Evolutionary conservation across 2,888 invertebrate species (phyloP), one percentile per base, ranked within the genome.

Genomic region (Iselma pallidipennis): DNA sequence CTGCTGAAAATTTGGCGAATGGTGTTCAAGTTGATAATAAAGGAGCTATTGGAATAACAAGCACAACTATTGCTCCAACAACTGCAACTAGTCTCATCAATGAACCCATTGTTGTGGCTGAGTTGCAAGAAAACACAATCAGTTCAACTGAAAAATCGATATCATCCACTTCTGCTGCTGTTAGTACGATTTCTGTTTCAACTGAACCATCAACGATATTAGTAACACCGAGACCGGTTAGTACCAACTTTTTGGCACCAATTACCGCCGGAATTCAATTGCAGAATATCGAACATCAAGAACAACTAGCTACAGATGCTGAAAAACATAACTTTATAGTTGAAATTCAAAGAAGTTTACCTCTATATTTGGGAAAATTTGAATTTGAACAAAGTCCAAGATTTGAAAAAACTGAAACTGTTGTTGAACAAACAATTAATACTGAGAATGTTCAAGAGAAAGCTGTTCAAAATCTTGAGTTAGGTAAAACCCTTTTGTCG

Each of bases 291-390:
- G 75, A 76, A 58, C 59, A 65, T 10, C 59, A 64, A 45, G 49
- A 49, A 7, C 59, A 67, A 21, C 53, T 59, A 26, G 49, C 66
- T 21, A 42, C 21, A 10, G 23, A 21, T 48, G n/a, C 7, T 5
- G 48, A 49, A 14, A 81, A 82, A 50, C 80, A 84, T 9, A 81
- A 78, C 60, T 82, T 82, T 0, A 78, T 83, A 31, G 88, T 90
- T 1, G 88, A 90, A 80, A 79, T 90, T 3, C 89, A 89, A 71
- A 83, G 88, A 76, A 89, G 89, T 0, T 80, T 89, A 16, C 87
- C 87, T 0, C 78, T 85, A 59, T 85, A 85, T 69, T 71, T 81
- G 29, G 81, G 81, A 1, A 81, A 81, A 71, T 78, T 84, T 14
- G 82, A 83, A 68, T 82, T 82, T 29, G 76, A 81, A 0, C 82